Base-by-base conservation (phyloP, 1,140 invertebrate species). In the Amyelois transitella region DNA sequence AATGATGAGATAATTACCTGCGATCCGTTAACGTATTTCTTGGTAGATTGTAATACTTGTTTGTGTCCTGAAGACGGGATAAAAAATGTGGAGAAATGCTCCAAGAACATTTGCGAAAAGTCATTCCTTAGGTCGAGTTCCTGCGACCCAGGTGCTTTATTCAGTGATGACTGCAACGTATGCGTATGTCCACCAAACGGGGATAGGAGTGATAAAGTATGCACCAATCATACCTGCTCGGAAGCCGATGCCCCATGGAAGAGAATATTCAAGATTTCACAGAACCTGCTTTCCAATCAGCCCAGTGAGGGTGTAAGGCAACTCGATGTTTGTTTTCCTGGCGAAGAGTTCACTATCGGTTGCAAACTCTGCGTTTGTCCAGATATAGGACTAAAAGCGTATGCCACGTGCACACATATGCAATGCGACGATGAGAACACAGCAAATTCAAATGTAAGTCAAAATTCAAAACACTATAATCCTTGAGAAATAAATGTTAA, bases 131-230 rank as follows among this genome's bases (percentile, higher is more conserved):
- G 84, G 47, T 68, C 76, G 7, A 66, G 72, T 43, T 43, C 45
- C 0, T 89, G 88, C 55, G 62, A 58, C 6, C 75, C 88, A 4
- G 84, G 87, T 18, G 61, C 83, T 18, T 61, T 84, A 0, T 89
- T 89, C 53, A 81, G 75, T 43, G 76, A 83, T 5, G 82, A 80
- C 10, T 90, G 89, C 49, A 89, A 90, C 57, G 69, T 81, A 4
- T 90, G 89, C 49, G 75, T 84, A 0, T 90, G 89, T 58, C 80
- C 86, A 18, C 72, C 75, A 18, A 86, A 89, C 57, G 88, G 89
- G 0, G 68, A 85, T 24, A 86, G 76, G 58, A 49, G 52, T 18
- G 83, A 85, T n/a, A 81, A 66, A 55, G 77, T 74, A 1, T 90
- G 89, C 56, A 88, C 86, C 0, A 75, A 77, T 2, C 65, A 74